Evolutionary conservation across 2,113 vertebrate genomes (phyloP), one percentile per base, ranked within the genome.

Genomic region (Salvator merianae): DNA sequence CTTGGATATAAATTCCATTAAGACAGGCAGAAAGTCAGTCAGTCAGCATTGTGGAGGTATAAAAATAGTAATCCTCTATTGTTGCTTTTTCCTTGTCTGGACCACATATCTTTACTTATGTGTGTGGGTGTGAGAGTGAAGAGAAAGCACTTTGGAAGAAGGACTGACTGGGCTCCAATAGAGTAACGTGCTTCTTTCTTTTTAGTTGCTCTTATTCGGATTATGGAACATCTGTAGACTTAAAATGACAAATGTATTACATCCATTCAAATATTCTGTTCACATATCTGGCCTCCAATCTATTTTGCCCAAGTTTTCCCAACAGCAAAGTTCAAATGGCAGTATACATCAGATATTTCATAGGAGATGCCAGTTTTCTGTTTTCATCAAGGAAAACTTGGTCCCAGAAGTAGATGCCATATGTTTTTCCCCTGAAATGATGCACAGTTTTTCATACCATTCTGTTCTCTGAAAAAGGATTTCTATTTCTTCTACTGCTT

Each of bases 161-260:
- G 87, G 90, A 88, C 62, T 85, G 30, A 55, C 40, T 75, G 55
- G 71, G 68, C 87, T 63, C 72, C 40, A 83, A 73, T 79, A 53
- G 84, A 90, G n/a, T 22, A 6, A 0, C 59, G 14, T 34, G 28
- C 59, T 2, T 32, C 1, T 28, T 76, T 90, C 10, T 12, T 86
- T 70, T 59, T 47, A 81, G 40, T 84, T 89, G 43, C 2, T 62
- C 5, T 2, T 53, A 62, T 7, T 84, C 20, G 53, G 77, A 76
- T 78, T 65, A 81, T 71, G 53, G 87, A 83, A 26, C 24, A 85
- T 72, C 87, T 89, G 18, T 30, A 66, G 87, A 70, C 16, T 47
- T 66, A 88, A 90, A 88, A 87, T 74, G 36, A 65, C 1, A 94
- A 93, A 92, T 86, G 68, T 81, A 88, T 55, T 16, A 66, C 88